Evolutionary conservation across 2,113 vertebrate species (phyloP), one percentile per base, ranked within the genome.

Genomic region (Lucifuga dentata): DNA sequence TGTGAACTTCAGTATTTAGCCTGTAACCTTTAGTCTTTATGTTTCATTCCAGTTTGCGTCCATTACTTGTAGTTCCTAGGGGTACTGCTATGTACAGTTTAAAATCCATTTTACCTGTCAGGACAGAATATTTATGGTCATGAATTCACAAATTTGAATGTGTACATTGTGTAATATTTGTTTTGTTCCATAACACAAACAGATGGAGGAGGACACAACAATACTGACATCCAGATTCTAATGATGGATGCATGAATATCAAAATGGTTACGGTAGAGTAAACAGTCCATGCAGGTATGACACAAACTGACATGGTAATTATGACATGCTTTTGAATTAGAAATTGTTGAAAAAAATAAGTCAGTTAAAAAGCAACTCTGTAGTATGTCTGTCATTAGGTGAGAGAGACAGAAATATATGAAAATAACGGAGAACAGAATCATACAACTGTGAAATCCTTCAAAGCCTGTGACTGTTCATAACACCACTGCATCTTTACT

Each of bases 61-160:
- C 70, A 43, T 71, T 64, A 32, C 44, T 44, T 48, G 11, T 57
- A 32, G 39, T 73, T 84, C 38, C 77, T 57, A 58, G 81, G 76
- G 80, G 83, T 72, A 81, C 84, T 73, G 86, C 73, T 92, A 92
- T 90, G 33, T 91, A 88, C 89, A 90, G 71, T 82, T 81, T 78
- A 51, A 79, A 78, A 65, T 80, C 73, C 49, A 63, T 51, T 58
- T 67, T 38, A 81, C 39, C 67, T 57, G 56, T 68, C 65, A 60
- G 57, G 48, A 12, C 65, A 67, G 67, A 44, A 85, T 83, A 80
- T 64, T 67, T 67, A 41, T 70, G 76, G n/a, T n/a, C n/a, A n/a
- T n/a, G n/a, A n/a, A n/a, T 75, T 69, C 59, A 71, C 8, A 49
- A 67, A 51, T 76, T 66, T 73, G 55, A 78, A 55, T 69, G 77